Evolutionary conservation across 2,113 vertebrate species (phyloP).

Genomic region (Catharus minimus): DNA sequence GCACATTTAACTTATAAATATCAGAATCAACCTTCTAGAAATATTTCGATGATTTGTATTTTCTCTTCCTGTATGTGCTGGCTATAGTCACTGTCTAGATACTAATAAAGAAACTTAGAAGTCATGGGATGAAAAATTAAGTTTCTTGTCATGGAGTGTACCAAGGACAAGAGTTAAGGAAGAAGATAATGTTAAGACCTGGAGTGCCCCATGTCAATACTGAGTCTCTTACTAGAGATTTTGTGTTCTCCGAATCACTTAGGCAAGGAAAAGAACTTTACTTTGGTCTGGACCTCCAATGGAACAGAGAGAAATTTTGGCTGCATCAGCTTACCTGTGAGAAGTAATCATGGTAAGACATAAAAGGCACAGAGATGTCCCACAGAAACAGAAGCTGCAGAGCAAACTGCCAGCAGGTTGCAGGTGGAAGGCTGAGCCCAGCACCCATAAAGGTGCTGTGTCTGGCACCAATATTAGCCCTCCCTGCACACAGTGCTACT

Average conservation of each 20-base stretch:
- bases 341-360: not conserved
- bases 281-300: not conserved
- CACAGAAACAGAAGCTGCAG: not conserved
- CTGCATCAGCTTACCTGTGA: not conserved
- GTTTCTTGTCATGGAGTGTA: not conserved
- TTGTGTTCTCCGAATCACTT: not conserved
- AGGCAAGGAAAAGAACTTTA: not conserved
- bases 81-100: not conserved
- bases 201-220: not conserved
- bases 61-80: not conserved
- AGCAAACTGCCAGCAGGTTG: not conserved
- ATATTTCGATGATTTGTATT: not conserved
- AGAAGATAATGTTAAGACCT: not conserved
- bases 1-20: not conserved
- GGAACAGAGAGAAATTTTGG: not conserved
- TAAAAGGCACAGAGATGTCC: not conserved
- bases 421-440: not conserved
- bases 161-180: not conserved
- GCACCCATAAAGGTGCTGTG: rapidly evolving
- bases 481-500: too few relatives aligned
- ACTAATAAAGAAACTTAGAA: not conserved
- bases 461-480: rapidly evolving
- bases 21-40: not conserved
- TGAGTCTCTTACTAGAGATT: not conserved
- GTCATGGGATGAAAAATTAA: not conserved